These are phyloP conservation scores for Sarcophaga variegata DNA, from an alignment of 2,888 invertebrate species.

Conservation along the genomic window DNA sequence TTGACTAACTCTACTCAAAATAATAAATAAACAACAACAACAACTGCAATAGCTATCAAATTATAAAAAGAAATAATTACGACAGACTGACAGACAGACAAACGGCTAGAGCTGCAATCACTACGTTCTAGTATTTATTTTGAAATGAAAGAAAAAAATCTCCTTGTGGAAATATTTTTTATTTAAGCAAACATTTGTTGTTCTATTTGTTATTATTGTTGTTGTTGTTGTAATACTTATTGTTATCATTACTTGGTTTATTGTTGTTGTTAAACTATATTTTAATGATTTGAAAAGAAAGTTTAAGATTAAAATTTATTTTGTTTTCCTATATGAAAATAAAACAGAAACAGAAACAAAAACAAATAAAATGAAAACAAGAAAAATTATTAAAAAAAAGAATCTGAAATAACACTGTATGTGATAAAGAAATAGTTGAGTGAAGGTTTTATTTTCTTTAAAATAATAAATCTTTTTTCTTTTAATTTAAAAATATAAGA, in stretches of 20 bases:
- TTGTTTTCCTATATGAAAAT: not conserved
- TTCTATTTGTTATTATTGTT: no score
- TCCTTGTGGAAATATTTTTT: no score
- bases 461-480: not conserved
- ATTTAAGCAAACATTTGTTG: no score
- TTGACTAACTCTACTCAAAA: no score
- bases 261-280: conserved; percentile 30
- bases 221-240: no score
- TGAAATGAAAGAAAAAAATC: no score
- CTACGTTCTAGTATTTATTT: conserved; percentile 23
- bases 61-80: no score
- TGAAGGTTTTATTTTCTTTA: conserved; percentile 38
- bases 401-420: not conserved
- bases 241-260: no score
- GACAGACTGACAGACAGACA: not conserved
- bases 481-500: conserved; percentile 17
- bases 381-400: no score
- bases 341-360: not conserved
- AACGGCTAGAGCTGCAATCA: conserved; percentile 1
- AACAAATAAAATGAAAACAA: not conserved
- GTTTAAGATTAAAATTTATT: conserved; percentile 9
- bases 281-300: conserved; percentile 41
- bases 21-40: no score
- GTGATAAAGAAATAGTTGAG: conserved; percentile 39
- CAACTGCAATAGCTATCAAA: no score